Conservation (phyloP, 1,140 invertebrate genomes). For the Diorhabda elongata region DNA sequence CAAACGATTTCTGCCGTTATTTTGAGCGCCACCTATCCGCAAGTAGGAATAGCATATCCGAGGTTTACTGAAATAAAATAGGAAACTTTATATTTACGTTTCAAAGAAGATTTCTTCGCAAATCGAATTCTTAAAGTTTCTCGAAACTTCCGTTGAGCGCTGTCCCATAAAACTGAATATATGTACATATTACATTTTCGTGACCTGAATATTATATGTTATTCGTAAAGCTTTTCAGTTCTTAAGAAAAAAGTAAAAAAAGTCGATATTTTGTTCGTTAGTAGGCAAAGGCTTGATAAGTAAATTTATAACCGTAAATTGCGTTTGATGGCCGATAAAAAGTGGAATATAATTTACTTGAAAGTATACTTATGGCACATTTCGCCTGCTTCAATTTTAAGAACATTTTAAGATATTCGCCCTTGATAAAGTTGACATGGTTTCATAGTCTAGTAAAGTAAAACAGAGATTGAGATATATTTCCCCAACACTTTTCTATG, state of each 20-base stretch:
- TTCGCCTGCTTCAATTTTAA: conserved; percentile 1
- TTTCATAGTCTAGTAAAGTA: conserved; percentile 1
- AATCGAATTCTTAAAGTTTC: too few relatives aligned
- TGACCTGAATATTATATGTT: background rate
- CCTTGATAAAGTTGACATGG: background rate
- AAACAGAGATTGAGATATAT: background rate
- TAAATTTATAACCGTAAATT: conserved; percentile 11
- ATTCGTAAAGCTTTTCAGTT: background rate
- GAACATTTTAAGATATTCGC: background rate
- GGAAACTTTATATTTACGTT: too few relatives aligned
- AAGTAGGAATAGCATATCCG: too few relatives aligned
- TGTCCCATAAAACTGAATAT: too few relatives aligned
- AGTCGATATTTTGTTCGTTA: conserved; percentile 5
- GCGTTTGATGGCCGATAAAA: conserved; percentile 10
- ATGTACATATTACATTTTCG: background rate
- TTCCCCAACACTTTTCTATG: too few relatives aligned
- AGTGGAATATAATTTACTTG: conserved; percentile 7
- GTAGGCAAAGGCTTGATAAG: conserved; percentile 13
- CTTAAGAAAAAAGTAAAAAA: background rate
- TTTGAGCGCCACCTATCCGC: too few relatives aligned
- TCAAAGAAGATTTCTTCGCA: too few relatives aligned
- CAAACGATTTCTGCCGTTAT: too few relatives aligned
- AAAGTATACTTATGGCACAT: conserved; percentile 1
- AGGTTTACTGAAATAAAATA: too few relatives aligned
- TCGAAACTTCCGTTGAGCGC: too few relatives aligned